phyloP scores from a whole-genome alignment of 2,888 invertebrate genomes.

The Tenodera sinensis region DNA sequence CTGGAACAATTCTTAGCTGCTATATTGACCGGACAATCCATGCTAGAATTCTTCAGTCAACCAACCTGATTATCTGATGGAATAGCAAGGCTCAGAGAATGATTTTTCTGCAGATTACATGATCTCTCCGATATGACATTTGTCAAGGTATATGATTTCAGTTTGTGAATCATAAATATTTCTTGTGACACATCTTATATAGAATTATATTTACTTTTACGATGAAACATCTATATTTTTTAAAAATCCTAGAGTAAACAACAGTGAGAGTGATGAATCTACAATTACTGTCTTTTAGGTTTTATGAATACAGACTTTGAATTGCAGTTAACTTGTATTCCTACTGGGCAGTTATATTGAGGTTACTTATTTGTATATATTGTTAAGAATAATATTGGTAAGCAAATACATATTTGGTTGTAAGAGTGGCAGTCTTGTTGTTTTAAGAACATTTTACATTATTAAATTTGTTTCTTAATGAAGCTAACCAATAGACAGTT shows the following conservation, averaged over 20 bases:
- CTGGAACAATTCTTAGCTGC: slow-evolving; percentile 87
- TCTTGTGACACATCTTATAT: not conserved
- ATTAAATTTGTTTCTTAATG: not conserved
- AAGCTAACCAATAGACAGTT: not conserved
- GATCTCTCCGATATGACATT: slow-evolving; percentile 40
- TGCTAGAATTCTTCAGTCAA: slow-evolving; percentile 71
- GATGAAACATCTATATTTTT: not conserved
- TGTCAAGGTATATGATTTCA: not conserved
- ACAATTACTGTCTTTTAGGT: not conserved
- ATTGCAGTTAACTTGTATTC: not conserved
- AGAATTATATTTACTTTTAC: not conserved
- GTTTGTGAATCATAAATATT: slow-evolving; percentile 1
- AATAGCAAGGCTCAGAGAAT: slow-evolving; percentile 46
- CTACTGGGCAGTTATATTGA: not conserved
- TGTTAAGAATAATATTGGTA: not conserved
- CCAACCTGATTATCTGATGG: slow-evolving; percentile 47
- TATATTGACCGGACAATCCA: slow-evolving; percentile 66
- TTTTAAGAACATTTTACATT: not conserved
- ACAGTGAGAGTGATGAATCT: not conserved
- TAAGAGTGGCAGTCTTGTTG: not conserved
- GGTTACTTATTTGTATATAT: not conserved
- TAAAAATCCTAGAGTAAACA: not conserved
- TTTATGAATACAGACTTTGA: not conserved
- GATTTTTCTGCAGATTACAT: slow-evolving; percentile 45
- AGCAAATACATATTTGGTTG: not conserved